Evolutionary conservation across 2,113 vertebrate species (phyloP).

Genomic region (Otolemur garnettii): DNA sequence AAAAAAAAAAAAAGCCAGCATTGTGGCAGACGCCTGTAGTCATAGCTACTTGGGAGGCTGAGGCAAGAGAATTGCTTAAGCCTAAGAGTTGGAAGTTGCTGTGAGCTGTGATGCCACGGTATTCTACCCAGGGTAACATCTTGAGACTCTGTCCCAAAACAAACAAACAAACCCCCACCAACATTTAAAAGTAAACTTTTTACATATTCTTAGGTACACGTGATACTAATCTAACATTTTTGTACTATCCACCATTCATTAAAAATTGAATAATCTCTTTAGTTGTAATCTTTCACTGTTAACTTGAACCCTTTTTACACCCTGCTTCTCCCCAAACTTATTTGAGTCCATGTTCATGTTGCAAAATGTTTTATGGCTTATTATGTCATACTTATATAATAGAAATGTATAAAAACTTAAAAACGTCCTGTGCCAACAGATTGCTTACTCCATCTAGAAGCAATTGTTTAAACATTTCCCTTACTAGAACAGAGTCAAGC

Average conservation of each 20-base stretch:
- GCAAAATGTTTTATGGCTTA: conserved; percentile 45
- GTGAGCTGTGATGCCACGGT: no score
- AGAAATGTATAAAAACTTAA: neutral
- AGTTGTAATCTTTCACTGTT: neutral
- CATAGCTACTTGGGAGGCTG: no score
- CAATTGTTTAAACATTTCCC: conserved; percentile 1
- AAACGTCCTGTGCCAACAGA: neutral
- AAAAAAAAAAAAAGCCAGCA: no score
- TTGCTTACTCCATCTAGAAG: neutral
- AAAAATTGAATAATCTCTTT: neutral
- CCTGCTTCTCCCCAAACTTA: neutral
- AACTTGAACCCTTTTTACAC: conserved; percentile 15
- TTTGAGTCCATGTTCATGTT: conserved; percentile 2
- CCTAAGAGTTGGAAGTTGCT: no score
- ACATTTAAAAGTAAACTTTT: conserved; percentile 27
- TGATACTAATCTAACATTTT: neutral
- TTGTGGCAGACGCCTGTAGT: no score
- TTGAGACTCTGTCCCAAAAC: no score
- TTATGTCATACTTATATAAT: neutral
- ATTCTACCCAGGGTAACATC: no score
- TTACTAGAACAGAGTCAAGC: conserved; percentile 10
- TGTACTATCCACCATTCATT: neutral
- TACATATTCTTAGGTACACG: neutral
- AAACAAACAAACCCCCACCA: neutral
- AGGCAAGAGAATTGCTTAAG: no score